Percentiles rank a stretch among this genome's conserved stretches.
Conservation (phyloP, 2,797 vertebrate species). For the Chromis chromis region DNA sequence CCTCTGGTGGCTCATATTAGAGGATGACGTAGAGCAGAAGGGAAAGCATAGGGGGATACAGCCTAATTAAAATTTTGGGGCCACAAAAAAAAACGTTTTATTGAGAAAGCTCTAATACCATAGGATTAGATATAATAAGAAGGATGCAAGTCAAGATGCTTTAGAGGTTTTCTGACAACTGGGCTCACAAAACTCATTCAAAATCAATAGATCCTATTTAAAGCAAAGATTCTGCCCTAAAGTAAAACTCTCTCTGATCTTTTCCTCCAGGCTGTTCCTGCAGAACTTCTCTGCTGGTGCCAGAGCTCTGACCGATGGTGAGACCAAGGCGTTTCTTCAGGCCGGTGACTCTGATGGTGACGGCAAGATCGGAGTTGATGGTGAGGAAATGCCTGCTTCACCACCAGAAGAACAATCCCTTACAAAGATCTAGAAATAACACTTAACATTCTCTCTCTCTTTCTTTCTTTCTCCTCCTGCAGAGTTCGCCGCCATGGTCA, state of each 20-base stretch:
- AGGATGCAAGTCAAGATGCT: not conserved
- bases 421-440: not conserved
- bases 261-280: conserved; percentile 83
- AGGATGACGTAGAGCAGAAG: not conserved
- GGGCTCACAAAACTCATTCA: not conserved
- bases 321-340: conserved; percentile 82
- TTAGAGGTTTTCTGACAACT: conserved; percentile 2
- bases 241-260: not conserved
- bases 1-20: conserved; percentile 11
- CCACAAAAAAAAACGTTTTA: not conserved
- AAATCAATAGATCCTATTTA: no score
- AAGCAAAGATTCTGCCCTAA: no score
- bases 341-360: conserved; percentile 87
- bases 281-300: conserved; percentile 83
- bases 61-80: conserved; percentile 1
- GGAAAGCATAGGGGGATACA: conserved; percentile 68
- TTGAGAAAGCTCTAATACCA: not conserved
- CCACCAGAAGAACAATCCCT: not conserved
- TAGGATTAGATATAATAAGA: not conserved
- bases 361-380: conserved; percentile 87
- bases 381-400: conserved; percentile 63
- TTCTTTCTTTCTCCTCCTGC: conserved; percentile 36
- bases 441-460: not conserved
- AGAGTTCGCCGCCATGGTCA: conserved; percentile 84
- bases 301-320: conserved; percentile 82